phyloP scores from a whole-genome alignment of 1,140 invertebrate species.

The Drosophila bifasciata region DNA sequence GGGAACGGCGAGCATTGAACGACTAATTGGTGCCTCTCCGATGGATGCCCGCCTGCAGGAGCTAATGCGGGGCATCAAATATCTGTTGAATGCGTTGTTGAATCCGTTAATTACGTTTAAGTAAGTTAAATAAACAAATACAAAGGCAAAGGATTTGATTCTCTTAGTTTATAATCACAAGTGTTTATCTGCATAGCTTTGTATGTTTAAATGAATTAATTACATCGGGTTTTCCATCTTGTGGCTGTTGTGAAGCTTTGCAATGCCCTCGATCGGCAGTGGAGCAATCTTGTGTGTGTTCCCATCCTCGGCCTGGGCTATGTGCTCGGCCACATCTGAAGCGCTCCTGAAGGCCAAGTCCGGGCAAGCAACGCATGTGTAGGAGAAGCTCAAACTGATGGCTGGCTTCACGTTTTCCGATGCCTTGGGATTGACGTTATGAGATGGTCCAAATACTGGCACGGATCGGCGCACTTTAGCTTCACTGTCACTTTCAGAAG shows the following conservation, averaged over 20 bases:
- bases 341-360: neutral
- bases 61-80: constrained; percentile 88
- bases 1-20: constrained; percentile 83
- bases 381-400: neutral
- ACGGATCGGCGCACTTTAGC: no score
- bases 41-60: constrained; percentile 86
- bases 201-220: neutral
- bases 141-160: neutral
- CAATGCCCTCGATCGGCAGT: neutral
- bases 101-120: constrained; percentile 91
- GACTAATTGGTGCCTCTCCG: constrained; percentile 73
- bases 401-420: neutral
- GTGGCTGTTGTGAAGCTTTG: neutral
- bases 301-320: neutral
- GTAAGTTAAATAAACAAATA: constrained; percentile 70
- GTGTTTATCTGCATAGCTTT: neutral
- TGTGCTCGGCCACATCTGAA: neutral
- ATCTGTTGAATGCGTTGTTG: constrained; percentile 90
- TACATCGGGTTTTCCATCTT: neutral
- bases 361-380: constrained; percentile 2
- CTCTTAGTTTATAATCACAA: neutral
- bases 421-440: no score
- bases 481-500: neutral
- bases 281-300: neutral
- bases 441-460: no score